A percentile compares a stretch with the other conserved stretches of the same genome.
These are phyloP conservation scores for Hermatobates lingyangjiaoensis DNA, from an alignment of 1,140 invertebrate genomes.

Conservation along the genomic window DNA sequence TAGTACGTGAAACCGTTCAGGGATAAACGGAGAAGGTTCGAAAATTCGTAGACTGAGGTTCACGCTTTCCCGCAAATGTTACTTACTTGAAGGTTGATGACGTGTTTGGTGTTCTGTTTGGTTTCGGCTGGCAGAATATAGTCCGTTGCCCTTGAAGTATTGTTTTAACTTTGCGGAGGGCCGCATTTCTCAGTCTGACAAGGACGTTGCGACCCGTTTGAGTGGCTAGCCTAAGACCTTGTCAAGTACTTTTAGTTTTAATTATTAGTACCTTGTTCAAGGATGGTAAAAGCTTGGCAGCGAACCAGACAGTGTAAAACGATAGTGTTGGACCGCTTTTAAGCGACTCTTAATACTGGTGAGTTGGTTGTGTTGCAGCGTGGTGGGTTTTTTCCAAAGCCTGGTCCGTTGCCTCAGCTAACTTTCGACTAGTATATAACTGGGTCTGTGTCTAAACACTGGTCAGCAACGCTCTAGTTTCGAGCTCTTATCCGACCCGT, in stretches of 20 bases:
- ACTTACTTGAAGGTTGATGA: no score
- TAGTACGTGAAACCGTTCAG: conserved; percentile 61
- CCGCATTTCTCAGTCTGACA: conserved; percentile 9
- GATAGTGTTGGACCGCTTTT: not conserved
- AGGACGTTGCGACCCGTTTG: conserved; percentile 28
- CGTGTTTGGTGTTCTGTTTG: no score
- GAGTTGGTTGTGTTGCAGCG: not conserved
- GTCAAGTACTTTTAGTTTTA: no score
- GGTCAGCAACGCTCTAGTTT: conserved; percentile 34
- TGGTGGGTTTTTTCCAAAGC: not conserved
- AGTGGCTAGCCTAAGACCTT: conserved; percentile 20
- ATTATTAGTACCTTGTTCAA: no score
- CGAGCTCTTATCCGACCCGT: conserved; percentile 55
- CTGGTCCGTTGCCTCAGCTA: not conserved
- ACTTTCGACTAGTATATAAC: not conserved
- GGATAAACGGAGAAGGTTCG: conserved; percentile 37
- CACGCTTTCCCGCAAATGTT: conserved; percentile 12
- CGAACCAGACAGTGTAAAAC: not conserved
- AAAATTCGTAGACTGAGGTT: conserved; percentile 12
- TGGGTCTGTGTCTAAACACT: conserved; percentile 15
- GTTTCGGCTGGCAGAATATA: no score
- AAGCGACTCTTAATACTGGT: not conserved
- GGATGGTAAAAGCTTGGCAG: not conserved
- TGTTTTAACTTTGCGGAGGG: conserved; percentile 10
- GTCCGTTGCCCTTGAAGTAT: no score